Base-by-base conservation (phyloP, 2,888 invertebrate genomes). In the Sphaeridia pumilis region DNA sequence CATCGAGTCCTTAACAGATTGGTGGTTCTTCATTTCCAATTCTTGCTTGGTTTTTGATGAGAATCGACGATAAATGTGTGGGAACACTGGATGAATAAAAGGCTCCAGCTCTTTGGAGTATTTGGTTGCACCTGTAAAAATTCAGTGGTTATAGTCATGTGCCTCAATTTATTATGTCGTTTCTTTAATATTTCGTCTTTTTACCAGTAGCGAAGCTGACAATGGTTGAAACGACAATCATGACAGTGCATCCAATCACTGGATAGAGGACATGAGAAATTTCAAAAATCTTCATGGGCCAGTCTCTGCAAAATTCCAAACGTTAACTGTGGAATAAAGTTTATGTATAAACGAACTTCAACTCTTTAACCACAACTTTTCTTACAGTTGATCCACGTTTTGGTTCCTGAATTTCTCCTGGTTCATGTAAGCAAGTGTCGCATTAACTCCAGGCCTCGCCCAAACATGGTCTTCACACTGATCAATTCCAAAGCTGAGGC, bases 211-310 rank as follows among this genome's bases (percentile, higher is more conserved):
- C 4, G 2, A 60, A 43, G 26, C 61, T 60, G 25, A 60, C 47
- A 10, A 60, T 24, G 20, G 46, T 41, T 4, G 56, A 62, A 4
- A 63, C 56, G 2, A 56, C n/a, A 20, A 64, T 57, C 1, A 59
- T 54, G 3, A 59, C 52, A 0, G 46, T 4, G 1, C 53, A 53
- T 12, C 59, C 60, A 24, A 59, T 56, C 2, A 60, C 25, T 1
- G 64, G 58, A 35, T 64, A 64, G 1, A 62, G 55, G 0, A 60
- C 49, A 28, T 61, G 60, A 1, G 61, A 61, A 2, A 63, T 17
- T 22, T 55, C 46, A 34, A 58, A 59, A 10, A 63, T 46, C 48
- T 61, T 61, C 43, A 49, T 46, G 1, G 59, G 59, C 57, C 56
- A 59, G 14, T 54, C 63, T 12, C 59, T 59, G 22, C 10, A 41